These are phyloP conservation scores for Catostylus mosaicus DNA, from an alignment of 30 jellyfish, hydroid and myxozoan genomes.

Conservation along the genomic window DNA sequence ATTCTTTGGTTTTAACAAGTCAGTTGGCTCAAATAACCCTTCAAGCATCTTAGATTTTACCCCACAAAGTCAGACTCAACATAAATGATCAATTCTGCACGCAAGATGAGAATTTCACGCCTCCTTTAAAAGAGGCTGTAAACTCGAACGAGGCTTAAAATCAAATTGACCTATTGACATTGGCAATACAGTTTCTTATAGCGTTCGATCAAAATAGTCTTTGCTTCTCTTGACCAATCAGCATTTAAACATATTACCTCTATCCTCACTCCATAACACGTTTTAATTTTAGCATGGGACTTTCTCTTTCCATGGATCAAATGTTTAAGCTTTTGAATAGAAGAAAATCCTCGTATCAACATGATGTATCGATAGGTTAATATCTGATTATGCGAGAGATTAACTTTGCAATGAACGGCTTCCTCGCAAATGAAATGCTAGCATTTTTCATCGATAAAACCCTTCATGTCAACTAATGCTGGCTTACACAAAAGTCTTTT, in stretches of 20 bases:
- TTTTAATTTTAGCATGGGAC: neutral
- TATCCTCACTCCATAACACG: neutral
- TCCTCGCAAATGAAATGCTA: neutral
- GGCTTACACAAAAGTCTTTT: neutral
- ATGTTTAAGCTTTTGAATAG: neutral
- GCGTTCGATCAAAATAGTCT: neutral
- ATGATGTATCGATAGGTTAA: neutral
- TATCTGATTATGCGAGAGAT: neutral
- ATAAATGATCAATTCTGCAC: neutral
- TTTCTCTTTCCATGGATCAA: neutral
- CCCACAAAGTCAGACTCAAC: neutral
- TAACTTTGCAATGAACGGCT: neutral
- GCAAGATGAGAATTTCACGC: neutral
- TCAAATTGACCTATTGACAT: too few species aligned
- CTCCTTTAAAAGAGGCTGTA: neutral
- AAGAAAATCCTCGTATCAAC: neutral
- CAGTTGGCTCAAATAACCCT: neutral
- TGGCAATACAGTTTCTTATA: neutral
- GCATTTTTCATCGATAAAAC: neutral
- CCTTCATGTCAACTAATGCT: neutral
- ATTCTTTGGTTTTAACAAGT: neutral
- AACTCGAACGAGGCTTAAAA: too few species aligned
- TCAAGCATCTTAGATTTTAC: neutral
- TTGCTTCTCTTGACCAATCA: neutral
- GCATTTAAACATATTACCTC: neutral